Evolutionary conservation across 1,140 invertebrate species (phyloP), one percentile per base, ranked within the genome.

Genomic region (Heliconius hewitsoni): DNA sequence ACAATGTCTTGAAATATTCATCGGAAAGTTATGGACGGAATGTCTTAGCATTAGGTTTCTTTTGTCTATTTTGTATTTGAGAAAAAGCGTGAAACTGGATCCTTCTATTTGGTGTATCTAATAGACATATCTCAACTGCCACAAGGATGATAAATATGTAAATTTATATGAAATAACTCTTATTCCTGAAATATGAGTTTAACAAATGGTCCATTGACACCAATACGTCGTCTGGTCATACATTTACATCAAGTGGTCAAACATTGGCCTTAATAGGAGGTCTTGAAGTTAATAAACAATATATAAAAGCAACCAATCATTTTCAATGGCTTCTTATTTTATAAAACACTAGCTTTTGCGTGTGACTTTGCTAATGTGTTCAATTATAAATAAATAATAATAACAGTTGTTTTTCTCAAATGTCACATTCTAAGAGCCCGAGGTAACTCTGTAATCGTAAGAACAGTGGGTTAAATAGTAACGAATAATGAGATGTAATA

Each of bases 261-360:
- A 79, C 73, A 79, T 79, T 79, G 73, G 78, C 78, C 78, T 79
- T 75, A 79, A 79, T 79, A 79, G 71, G 66, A 74, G 16, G 42
- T 66, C 52, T 70, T 78, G 34, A 78, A 66, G 27, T 74, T 74
- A 74, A 74, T 66, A 66, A 60, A 78, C 50, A 72, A 57, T 73
- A 39, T 72, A 71, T 37, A 71, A 76, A 76, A 74, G n/a, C 72
- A 46, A 18, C 55, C 77, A 57, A 74, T 74, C 77, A 71, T 70
- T 46, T 71, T 78, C 74, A 70, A 76, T 76, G 19, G 8, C 11
- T 66, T 66, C 23, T 66, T 30, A 30, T 66, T 66, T 66, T 66
- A 66, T 52, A 19, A 52, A 52, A 52, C 18, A 52, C 50, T 52
- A 5, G 6, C 13, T 46, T 46, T 46, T 46, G 42, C 42, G 42